Conservation (phyloP, 2,797 vertebrate genomes). For the Rhinoraja longicauda region DNA sequence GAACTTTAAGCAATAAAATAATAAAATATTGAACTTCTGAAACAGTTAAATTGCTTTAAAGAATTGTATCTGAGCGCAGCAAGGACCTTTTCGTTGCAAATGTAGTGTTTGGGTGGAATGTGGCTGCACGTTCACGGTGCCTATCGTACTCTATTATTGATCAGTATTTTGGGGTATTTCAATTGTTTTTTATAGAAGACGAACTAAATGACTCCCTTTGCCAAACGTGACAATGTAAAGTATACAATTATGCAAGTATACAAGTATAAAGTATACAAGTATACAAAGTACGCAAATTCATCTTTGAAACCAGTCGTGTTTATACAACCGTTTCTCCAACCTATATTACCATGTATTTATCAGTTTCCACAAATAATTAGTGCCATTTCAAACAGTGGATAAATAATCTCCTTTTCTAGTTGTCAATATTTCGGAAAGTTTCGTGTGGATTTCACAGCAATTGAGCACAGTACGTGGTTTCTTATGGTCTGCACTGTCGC, state of each 20-base stretch:
- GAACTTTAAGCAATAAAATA: background rate
- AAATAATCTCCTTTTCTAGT: background rate
- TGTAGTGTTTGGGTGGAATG: background rate
- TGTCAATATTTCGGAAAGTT: conserved; percentile 8
- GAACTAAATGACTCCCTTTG: background rate
- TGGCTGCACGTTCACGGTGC: background rate
- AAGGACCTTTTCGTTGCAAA: too few relatives aligned
- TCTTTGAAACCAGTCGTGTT: background rate
- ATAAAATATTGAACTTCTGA: background rate
- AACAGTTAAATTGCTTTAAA: background rate
- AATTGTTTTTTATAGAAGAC: background rate
- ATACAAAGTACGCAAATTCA: background rate
- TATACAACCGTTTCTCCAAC: background rate
- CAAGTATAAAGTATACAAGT: too few relatives aligned
- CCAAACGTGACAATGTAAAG: background rate
- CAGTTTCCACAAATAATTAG: background rate
- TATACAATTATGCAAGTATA: too few relatives aligned
- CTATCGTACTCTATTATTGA: background rate
- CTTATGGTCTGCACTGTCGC: background rate
- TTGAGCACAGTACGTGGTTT: background rate
- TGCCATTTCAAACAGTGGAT: background rate
- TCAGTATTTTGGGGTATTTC: background rate
- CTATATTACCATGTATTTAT: conserved; percentile 5
- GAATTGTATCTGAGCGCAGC: background rate
- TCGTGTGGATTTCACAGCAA: conserved; percentile 8